Evolutionary conservation across 2,888 invertebrate genomes (phyloP).

Genomic region (Cancer borealis): DNA sequence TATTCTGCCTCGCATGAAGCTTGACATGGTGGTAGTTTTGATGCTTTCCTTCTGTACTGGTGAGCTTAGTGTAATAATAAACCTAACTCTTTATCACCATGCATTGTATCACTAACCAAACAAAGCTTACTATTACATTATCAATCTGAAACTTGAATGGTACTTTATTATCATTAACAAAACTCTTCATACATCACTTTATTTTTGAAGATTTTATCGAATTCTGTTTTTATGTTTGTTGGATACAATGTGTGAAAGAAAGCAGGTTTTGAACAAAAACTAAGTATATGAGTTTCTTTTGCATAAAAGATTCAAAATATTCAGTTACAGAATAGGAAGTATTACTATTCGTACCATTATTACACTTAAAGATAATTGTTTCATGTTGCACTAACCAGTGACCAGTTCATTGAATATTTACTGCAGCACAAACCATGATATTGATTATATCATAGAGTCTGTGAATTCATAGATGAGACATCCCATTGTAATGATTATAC

Average conservation of each 20-base stretch:
- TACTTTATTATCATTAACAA: neutral
- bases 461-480: too few relatives aligned
- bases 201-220: neutral
- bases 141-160: neutral
- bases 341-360: too few relatives aligned
- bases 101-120: constrained; percentile 14
- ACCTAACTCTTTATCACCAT: neutral
- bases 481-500: too few relatives aligned
- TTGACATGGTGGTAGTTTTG: neutral
- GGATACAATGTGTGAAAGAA: neutral
- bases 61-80: neutral
- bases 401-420: too few relatives aligned
- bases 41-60: neutral
- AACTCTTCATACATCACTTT: neutral
- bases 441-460: too few relatives aligned
- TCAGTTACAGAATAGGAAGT: too few relatives aligned
- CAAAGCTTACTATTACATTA: neutral
- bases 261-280: too few relatives aligned
- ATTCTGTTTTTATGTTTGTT: neutral
- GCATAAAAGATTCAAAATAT: too few relatives aligned
- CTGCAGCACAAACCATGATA: too few relatives aligned
- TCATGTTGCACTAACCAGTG: too few relatives aligned
- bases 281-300: too few relatives aligned
- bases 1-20: neutral
- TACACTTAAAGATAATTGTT: too few relatives aligned